Evolutionary conservation across 2,113 vertebrate species (phyloP).

Genomic region (Megaleporinus macrocephalus): DNA sequence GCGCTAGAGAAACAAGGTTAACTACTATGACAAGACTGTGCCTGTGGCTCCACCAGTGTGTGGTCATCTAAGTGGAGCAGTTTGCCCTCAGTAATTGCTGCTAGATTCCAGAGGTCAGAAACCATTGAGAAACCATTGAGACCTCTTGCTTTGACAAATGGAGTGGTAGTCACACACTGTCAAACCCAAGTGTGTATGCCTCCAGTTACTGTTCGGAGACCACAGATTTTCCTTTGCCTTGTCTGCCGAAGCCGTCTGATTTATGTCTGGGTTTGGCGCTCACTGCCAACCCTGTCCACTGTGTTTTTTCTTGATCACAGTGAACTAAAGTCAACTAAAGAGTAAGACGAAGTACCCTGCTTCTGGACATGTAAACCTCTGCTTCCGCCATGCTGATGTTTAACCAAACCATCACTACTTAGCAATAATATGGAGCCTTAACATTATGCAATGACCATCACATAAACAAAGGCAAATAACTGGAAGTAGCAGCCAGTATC

Average conservation of each 20-base stretch:
- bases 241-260: background rate
- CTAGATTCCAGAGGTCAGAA: background rate
- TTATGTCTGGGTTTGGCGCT: background rate
- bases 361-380: conserved; percentile 3
- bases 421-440: conserved; percentile 45
- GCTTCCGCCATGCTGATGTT: conserved; percentile 5
- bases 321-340: background rate
- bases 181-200: background rate
- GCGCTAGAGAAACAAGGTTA: background rate
- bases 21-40: background rate
- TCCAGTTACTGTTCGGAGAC: background rate
- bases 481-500: conserved; percentile 23
- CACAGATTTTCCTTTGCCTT: background rate
- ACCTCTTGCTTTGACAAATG: background rate
- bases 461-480: background rate
- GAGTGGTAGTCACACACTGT: background rate
- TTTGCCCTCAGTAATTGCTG: background rate
- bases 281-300: background rate
- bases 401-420: background rate
- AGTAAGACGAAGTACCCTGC: background rate
- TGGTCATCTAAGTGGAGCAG: background rate
- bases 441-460: conserved; percentile 7
- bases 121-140: background rate
- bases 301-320: background rate
- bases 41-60: background rate